Percentiles rank a stretch among this genome's conserved stretches.
Conservation (phyloP, 2,797 vertebrate species). For the Telmatherina bonti region DNA sequence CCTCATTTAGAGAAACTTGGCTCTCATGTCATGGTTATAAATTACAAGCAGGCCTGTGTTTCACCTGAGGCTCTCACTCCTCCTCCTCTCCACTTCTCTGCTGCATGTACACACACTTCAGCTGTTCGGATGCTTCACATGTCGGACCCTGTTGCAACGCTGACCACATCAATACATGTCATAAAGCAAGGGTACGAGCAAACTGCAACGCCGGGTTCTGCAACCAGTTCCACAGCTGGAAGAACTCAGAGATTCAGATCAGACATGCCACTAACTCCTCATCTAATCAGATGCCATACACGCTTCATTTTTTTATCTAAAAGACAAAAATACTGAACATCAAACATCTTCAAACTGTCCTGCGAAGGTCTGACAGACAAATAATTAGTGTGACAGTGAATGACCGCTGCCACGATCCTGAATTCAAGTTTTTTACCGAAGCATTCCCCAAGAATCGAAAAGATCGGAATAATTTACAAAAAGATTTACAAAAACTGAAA, state of each 20-base stretch:
- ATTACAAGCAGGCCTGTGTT: conserved; percentile 94
- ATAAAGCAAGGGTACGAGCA: not conserved
- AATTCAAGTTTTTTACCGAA: not conserved
- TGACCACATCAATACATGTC: conserved; percentile 22
- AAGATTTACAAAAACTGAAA: not conserved
- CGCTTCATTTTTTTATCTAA: no score
- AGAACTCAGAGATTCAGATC: not conserved
- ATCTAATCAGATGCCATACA: no score
- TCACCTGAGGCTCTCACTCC: conserved; percentile 90
- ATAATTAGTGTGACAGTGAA: no score
- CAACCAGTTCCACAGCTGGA: not conserved
- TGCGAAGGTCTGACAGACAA: not conserved
- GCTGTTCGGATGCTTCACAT: conserved; percentile 19
- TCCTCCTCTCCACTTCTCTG: conserved; percentile 18
- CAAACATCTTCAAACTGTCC: no score
- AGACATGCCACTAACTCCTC: not conserved
- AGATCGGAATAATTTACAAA: no score
- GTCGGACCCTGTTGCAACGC: conserved; percentile 36
- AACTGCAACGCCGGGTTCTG: not conserved
- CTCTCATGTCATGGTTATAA: conserved; percentile 99
- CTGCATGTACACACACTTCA: conserved; percentile 31
- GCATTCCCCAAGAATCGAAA: no score
- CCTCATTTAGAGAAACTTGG: conserved; percentile 99
- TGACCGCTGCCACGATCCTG: not conserved
- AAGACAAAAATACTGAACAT: no score